Base-by-base conservation (phyloP, 1,140 invertebrate species). In the Chionoecetes opilio region DNA sequence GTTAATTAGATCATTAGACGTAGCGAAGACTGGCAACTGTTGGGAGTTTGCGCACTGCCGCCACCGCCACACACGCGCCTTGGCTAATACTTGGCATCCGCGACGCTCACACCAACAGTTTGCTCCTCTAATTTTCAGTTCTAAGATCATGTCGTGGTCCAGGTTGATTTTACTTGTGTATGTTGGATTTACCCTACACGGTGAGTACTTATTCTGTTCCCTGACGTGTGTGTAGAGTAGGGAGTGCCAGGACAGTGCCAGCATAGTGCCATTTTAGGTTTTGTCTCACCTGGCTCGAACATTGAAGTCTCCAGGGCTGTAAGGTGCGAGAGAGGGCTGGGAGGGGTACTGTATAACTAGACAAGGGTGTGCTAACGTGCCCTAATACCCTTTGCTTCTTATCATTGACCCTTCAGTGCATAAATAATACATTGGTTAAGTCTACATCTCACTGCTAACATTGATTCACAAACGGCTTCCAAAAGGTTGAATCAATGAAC, bases 71-170 rank as follows among this genome's bases (percentile, higher is more conserved):
- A 94, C 93, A 94, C 93, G 93, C 93, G 93, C 93, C 87, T 46
- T 94, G 93, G 93, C 93, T 91, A 91, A 85, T 94, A 94, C 93
- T 91, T 53, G 35, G 11, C 88, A 85, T 75, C 82, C 75, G 88
- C 93, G 93, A 37, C 93, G 75, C 37, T 17, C 37, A 53, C 53
- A 91, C 89, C n/a, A 32, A 91, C 93, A 94, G 93, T 94, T 94
- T 94, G 82, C 93, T 94, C 86, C 86, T 91, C 93, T 90, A 94
- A 94, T 91, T 94, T 94, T 94, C 93, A 94, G 93, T 94, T 94
- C 93, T 94, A 94, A 94, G 93, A 94, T 86, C 93, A 94, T 94
- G 93, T 94, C 93, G 88, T 94, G 93, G 93, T 29, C 93, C 93
- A 94, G 93, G 93, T 75, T 94, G 63, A 91, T 94, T 94, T 85